Percentiles rank a stretch among this genome's conserved stretches.
phyloP scores from a whole-genome alignment of 2,113 vertebrate genomes.

The Laterallus jamaicensis region DNA sequence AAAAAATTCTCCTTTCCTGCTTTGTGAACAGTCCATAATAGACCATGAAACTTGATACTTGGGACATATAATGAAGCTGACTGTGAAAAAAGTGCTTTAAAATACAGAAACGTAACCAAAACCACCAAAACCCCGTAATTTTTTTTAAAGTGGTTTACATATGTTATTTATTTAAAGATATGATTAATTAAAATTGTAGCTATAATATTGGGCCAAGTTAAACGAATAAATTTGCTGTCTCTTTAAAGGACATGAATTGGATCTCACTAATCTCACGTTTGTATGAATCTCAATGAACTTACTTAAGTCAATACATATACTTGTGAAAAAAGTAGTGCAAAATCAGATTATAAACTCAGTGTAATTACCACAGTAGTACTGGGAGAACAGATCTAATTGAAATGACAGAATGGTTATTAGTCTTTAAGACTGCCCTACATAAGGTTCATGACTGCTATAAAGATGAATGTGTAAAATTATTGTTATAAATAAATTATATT shows the following conservation, averaged over 20 bases:
- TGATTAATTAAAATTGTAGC: neutral
- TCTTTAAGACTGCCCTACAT: slow-evolving; percentile 21
- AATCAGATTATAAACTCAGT: neutral
- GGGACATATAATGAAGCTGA: neutral
- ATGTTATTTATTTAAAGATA: neutral
- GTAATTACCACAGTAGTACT: neutral
- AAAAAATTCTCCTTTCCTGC: neutral
- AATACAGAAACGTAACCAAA: neutral
- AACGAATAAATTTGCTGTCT: neutral
- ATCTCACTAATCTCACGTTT: neutral
- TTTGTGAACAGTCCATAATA: neutral
- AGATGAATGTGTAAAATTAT: neutral
- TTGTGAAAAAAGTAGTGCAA: slow-evolving; percentile 13
- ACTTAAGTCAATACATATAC: neutral
- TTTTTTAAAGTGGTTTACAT: neutral
- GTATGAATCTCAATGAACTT: neutral
- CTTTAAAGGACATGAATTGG: neutral
- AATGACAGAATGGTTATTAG: slow-evolving; percentile 8
- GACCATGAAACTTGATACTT: neutral
- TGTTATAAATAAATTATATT: slow-evolving; percentile 32
- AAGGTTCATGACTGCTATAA: slow-evolving; percentile 1
- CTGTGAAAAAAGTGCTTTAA: neutral
- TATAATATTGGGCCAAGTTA: neutral
- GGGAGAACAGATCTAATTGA: slow-evolving; percentile 14
- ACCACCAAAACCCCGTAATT: too few relatives aligned